A percentile compares a stretch with the other conserved stretches of the same genome.
Evolutionary conservation across 2,888 invertebrate species (phyloP).

Genomic region (Meloe dianella): DNA sequence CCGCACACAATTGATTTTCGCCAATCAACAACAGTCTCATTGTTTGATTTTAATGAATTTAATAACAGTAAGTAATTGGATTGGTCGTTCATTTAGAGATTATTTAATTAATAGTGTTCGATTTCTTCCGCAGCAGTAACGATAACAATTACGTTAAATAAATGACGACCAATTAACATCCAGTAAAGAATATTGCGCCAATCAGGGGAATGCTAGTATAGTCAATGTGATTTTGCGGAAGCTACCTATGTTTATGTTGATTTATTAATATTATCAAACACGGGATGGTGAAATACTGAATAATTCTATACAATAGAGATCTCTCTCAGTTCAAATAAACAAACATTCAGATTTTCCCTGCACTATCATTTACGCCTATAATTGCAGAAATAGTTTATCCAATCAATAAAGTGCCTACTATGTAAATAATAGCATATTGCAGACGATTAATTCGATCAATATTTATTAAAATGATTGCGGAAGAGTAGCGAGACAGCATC

Average conservation of each 20-base stretch:
- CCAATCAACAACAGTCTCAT: background rate
- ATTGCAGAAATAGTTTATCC: background rate
- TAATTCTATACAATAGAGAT: background rate
- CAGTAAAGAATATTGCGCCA: no score
- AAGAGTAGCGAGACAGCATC: background rate
- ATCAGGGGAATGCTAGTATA: no score
- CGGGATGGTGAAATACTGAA: background rate
- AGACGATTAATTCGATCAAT: background rate
- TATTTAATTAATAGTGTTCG: no score
- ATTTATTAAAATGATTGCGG: background rate
- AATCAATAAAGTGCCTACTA: background rate
- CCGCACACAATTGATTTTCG: background rate
- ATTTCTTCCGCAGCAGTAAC: no score
- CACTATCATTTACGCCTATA: background rate
- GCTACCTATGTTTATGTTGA: no score
- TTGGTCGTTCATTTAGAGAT: no score
- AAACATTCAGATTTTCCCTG: background rate
- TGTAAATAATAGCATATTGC: background rate
- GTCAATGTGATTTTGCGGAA: no score
- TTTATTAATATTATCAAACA: no score
- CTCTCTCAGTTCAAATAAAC: background rate
- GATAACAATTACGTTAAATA: no score
- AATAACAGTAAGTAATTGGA: background rate
- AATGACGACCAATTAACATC: no score
- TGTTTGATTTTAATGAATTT: background rate